Evolutionary conservation across 2,888 invertebrate genomes (phyloP).

Genomic region (Autographa pulchrina): DNA sequence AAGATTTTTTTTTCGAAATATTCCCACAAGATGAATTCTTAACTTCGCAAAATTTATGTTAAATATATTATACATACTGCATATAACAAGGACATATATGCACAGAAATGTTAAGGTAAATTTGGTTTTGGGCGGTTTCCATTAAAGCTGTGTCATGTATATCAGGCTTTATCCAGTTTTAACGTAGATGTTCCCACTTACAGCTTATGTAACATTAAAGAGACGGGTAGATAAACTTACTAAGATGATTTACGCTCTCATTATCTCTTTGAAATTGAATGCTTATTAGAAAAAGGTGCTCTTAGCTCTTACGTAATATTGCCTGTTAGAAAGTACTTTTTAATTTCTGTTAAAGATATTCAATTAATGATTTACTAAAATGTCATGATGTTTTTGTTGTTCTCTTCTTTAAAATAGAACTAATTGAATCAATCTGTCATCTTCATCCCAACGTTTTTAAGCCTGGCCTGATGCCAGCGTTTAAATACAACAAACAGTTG

Average conservation of each 20-base stretch:
- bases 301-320: no score
- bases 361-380: no score
- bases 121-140: neutral
- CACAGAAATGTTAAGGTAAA: neutral
- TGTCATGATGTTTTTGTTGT: neutral
- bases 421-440: neutral
- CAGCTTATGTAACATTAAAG: neutral
- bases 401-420: neutral
- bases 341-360: no score
- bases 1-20: no score
- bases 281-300: no score
- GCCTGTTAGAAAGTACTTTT: no score
- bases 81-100: neutral
- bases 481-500: conserved; percentile 6
- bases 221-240: no score
- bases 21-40: neutral
- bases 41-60: neutral
- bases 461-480: neutral
- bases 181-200: neutral
- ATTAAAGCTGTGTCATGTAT: neutral
- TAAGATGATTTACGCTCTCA: no score
- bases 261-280: no score
- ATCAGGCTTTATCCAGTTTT: neutral
- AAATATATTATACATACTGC: neutral
- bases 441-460: neutral